Evolutionary conservation across 2,888 invertebrate species (phyloP).

Genomic region (Cantharis rufa): DNA sequence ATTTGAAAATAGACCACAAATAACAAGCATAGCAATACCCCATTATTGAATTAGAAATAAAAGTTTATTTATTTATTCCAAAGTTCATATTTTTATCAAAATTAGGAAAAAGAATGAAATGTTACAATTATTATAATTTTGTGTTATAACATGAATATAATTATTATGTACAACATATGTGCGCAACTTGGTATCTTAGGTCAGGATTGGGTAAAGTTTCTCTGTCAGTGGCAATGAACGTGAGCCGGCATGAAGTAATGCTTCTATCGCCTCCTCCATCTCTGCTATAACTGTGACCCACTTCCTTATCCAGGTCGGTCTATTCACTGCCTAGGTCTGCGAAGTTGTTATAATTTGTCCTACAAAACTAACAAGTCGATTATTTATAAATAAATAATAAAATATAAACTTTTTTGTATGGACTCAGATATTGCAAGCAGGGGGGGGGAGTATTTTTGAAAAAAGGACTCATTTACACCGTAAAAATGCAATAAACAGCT

Average conservation of each 20-base stretch:
- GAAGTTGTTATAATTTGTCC: slow-evolving; percentile 49
- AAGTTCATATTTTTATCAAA: neutral
- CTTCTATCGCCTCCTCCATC: slow-evolving; percentile 45
- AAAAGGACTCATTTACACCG: neutral
- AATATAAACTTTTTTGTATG: no score
- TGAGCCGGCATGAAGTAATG: slow-evolving; percentile 37
- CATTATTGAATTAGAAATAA: neutral
- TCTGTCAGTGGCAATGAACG: slow-evolving; percentile 40
- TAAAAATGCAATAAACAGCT: neutral
- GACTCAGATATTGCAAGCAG: neutral
- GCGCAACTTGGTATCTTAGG: slow-evolving; percentile 41
- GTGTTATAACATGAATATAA: slow-evolving; percentile 10
- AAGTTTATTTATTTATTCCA: neutral
- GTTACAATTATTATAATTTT: neutral
- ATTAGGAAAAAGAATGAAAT: neutral
- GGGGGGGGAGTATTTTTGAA: neutral
- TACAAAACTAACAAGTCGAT: slow-evolving; percentile 43
- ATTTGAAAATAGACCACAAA: no score
- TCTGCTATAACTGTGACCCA: slow-evolving; percentile 54
- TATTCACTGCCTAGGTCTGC: slow-evolving; percentile 49
- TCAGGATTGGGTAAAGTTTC: slow-evolving; percentile 39
- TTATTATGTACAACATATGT: no score
- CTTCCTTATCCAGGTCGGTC: slow-evolving; percentile 53
- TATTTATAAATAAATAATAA: slow-evolving; percentile 18
- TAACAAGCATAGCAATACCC: no score